Evolutionary conservation across 1,140 invertebrate species (phyloP), one percentile per base, ranked within the genome.

Genomic region (Cydia fagiglandana): DNA sequence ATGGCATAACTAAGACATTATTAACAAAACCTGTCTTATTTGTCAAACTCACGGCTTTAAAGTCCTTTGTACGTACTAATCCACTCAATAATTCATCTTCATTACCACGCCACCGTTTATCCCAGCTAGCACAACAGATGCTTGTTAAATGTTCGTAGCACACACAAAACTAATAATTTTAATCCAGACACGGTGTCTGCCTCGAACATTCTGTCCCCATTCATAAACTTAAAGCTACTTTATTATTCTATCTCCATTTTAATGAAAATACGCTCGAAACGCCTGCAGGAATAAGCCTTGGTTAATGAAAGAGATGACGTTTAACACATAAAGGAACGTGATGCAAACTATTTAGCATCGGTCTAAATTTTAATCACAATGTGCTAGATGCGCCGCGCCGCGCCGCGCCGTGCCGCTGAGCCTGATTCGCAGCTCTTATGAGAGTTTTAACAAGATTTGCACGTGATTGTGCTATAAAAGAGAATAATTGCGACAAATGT

Each of bases 191-290:
- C 34, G 4, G 66, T 17, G 34, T 70, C 38, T 70, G 66, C 17
- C 34, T 6, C 64, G 64, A 64, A 15, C 64, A 66, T 70, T 70
- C 34, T 45, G 34, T 70, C 66, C 34, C n/a, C 38, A 17, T 38
- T 70, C 66, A 70, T 70, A 70, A 70, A 70, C 66, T 70, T 70
- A 70, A 41, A 38, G 34, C 34, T 70, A 70, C 66, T 70, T 70
- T 70, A 70, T 70, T 70, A 70, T 70, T 70, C 38, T 38, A 70
- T 70, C 66, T 70, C 34, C 1, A 70, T 70, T 70, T 70, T 70
- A 70, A 70, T 70, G 66, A 70, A 70, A 68, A 70, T 70, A 17
- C 34, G 34, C 66, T 38, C 38, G 15, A 41, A 41, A 70, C 34
- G 66, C 30, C 15, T 45, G 66, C 34, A 17, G 13, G 17, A 70